phyloP scores from a whole-genome alignment of 1,140 invertebrate species.

The Drosophila nikananu region DNA sequence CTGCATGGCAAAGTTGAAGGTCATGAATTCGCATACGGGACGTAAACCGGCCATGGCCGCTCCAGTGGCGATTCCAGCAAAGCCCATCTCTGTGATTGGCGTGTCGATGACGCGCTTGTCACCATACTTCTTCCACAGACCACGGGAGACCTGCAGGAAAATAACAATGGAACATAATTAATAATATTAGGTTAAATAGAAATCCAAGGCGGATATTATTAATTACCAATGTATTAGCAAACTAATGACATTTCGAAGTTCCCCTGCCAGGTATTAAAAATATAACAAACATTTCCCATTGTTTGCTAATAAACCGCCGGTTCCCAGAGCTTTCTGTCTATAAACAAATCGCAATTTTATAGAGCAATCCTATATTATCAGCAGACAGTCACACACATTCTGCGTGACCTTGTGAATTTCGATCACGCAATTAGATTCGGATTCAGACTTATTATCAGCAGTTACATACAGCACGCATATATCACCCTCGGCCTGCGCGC shows the following conservation, averaged over 20 bases:
- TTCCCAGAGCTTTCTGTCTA: not conserved
- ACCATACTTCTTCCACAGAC: conserved; percentile 99
- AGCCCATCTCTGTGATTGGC: conserved; percentile 99
- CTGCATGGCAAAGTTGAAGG: conserved; percentile 99
- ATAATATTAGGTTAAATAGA: too few species aligned
- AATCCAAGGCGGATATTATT: too few species aligned
- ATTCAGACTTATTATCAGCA: conserved; percentile 54
- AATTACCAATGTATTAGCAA: too few species aligned
- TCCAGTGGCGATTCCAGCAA: conserved; percentile 98
- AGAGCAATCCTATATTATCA: conserved; percentile 12
- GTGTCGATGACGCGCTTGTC: conserved; percentile 99
- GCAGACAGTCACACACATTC: conserved; percentile 17
- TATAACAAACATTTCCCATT: not conserved
- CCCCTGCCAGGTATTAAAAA: not conserved
- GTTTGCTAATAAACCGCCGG: not conserved
- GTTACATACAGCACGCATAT: conserved; percentile 25
- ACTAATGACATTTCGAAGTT: too few species aligned
- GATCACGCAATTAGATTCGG: conserved; percentile 40
- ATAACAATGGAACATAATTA: conserved; percentile 1
- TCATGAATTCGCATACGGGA: conserved; percentile 99
- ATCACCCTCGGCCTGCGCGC: conserved; percentile 1
- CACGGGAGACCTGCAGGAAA: conserved; percentile 88
- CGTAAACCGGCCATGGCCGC: conserved; percentile 98
- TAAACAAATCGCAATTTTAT: conserved; percentile 48
- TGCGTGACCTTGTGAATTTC: conserved; percentile 56